Evolutionary conservation across 92 coral and sea anemone species (phyloP).

Genomic region (Virgularia gustaviana): DNA sequence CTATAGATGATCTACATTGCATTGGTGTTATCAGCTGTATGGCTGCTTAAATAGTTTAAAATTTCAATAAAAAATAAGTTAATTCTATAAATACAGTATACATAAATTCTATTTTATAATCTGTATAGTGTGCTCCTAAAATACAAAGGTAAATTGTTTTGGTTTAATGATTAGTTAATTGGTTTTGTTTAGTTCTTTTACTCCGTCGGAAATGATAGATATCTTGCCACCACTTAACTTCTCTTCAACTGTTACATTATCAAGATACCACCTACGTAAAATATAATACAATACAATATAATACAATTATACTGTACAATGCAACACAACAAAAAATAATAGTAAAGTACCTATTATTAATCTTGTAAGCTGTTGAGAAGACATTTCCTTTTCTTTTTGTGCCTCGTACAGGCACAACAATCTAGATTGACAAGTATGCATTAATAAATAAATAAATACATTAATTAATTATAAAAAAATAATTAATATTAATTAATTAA

Average conservation of each 20-base stretch:
- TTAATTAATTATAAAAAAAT: too few relatives aligned
- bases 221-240: constrained; percentile 17
- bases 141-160: too few relatives aligned
- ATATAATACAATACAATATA: background rate
- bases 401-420: constrained; percentile 87
- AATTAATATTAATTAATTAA: too few relatives aligned
- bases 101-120: too few relatives aligned
- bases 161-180: background rate
- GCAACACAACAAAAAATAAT: background rate
- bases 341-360: constrained; percentile 31
- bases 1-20: too few relatives aligned
- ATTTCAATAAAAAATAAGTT: too few relatives aligned
- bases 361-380: constrained; percentile 63
- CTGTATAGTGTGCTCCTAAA: too few relatives aligned
- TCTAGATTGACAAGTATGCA: constrained; percentile 31
- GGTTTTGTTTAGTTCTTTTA: background rate
- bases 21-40: too few relatives aligned
- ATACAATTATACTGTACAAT: background rate
- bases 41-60: too few relatives aligned
- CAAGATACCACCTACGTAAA: constrained; percentile 59
- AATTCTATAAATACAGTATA: too few relatives aligned
- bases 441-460: too few relatives aligned
- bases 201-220: constrained; percentile 7
- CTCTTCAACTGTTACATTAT: constrained; percentile 65
- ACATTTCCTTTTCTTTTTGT: constrained; percentile 75